phyloP scores from a whole-genome alignment of 2,797 vertebrate genomes.

The Peromyscus attwateri region DNA sequence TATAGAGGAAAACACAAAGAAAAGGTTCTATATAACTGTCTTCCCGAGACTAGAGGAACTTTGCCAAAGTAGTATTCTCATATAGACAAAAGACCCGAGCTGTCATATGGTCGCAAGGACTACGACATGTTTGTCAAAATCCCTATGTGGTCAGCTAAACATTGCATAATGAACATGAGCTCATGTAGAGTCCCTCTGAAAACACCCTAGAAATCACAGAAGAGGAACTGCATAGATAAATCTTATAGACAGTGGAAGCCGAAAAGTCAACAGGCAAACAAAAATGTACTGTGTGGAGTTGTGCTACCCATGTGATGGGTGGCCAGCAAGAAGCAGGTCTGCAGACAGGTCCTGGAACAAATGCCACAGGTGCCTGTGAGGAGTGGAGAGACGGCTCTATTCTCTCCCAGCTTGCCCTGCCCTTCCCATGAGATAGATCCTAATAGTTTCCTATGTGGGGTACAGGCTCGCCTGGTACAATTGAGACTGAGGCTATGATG shows the following conservation, averaged over 20 bases:
- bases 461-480: neutral
- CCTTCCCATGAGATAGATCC: neutral
- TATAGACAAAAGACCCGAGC: neutral
- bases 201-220: neutral
- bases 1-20: neutral
- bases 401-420: neutral
- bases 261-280: neutral
- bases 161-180: neutral
- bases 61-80: neutral
- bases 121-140: neutral
- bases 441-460: neutral
- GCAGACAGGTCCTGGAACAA: neutral
- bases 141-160: constrained; percentile 1
- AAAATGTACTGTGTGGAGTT: neutral
- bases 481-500: neutral
- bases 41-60: neutral
- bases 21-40: constrained; percentile 7
- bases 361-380: neutral
- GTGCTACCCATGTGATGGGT: neutral
- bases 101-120: neutral
- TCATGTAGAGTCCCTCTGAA: neutral
- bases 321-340: neutral
- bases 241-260: neutral
- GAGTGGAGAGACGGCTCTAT: neutral
- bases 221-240: constrained; percentile 8